phyloP scores from a whole-genome alignment of 1,140 invertebrate genomes.

The Zaprionus taronus region DNA sequence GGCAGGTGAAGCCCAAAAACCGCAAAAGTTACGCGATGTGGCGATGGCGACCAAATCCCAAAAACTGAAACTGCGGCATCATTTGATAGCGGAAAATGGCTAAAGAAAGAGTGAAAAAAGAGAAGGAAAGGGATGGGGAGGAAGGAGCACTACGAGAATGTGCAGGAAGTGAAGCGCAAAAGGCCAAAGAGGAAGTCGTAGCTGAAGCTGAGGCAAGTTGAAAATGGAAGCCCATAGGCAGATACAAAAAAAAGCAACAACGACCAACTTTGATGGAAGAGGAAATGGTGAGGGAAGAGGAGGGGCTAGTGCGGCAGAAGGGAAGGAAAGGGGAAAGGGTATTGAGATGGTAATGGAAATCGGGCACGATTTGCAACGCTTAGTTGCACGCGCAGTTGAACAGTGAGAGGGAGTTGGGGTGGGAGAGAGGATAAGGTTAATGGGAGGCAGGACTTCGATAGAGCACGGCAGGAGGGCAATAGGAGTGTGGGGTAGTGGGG shows the following conservation, averaged over 20 bases:
- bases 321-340: background rate
- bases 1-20: conserved; percentile 29
- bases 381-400: conserved; percentile 66
- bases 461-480: background rate
- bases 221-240: background rate
- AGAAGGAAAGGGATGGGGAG: background rate
- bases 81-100: conserved; percentile 11
- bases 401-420: background rate
- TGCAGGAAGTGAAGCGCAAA: too few species aligned
- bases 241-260: background rate
- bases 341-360: conserved; percentile 22
- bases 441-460: background rate
- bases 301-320: background rate
- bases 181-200: background rate
- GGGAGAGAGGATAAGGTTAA: background rate
- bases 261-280: background rate
- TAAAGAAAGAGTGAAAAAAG: background rate
- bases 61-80: conserved; percentile 21
- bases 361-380: conserved; percentile 71
- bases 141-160: background rate
- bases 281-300: background rate
- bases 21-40: conserved; percentile 33
- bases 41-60: conserved; percentile 6
- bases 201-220: background rate
- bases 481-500: background rate